A percentile compares a stretch with the other conserved stretches of the same genome.
Evolutionary conservation across 2,797 vertebrate species (phyloP).

Genomic region (Corythornis leucogaster): DNA sequence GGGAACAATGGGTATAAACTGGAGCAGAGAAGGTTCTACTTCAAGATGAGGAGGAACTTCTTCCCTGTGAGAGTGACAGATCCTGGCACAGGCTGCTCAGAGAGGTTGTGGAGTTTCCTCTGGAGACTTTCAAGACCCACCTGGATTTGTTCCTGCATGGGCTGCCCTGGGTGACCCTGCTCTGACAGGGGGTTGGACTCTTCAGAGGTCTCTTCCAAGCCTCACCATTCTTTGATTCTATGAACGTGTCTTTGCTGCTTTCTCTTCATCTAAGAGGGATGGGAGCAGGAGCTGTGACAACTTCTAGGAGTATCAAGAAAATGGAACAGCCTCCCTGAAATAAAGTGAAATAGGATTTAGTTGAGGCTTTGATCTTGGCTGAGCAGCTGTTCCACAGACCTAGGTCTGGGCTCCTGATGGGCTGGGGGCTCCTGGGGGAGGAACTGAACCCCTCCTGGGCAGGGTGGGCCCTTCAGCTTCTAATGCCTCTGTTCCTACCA

Average conservation of each 20-base stretch:
- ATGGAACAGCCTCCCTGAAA: neutral
- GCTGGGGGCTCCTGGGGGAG: neutral
- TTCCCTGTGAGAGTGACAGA: too few species aligned
- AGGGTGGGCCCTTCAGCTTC: neutral
- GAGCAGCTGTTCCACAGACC: rapidly evolving
- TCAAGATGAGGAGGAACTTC: too few species aligned
- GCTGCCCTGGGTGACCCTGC: too few species aligned
- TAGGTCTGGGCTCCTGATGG: neutral
- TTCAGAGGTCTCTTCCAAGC: too few species aligned
- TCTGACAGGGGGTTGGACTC: too few species aligned
- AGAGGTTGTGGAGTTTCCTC: too few species aligned
- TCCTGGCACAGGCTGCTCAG: too few species aligned
- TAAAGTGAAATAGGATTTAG: rapidly evolving
- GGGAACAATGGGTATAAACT: too few species aligned
- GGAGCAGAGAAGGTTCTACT: too few species aligned
- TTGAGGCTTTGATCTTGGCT: rapidly evolving
- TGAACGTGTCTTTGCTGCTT: neutral
- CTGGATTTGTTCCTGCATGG: too few species aligned
- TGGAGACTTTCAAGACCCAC: too few species aligned
- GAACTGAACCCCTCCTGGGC: neutral
- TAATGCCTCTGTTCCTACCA: rapidly evolving
- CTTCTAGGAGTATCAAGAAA: neutral
- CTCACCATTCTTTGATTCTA: too few species aligned
- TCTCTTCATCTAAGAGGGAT: neutral
- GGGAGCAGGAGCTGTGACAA: rapidly evolving